These are phyloP conservation scores for Manduca sexta DNA, from an alignment of 1,140 invertebrate genomes.

Conservation along the genomic window DNA sequence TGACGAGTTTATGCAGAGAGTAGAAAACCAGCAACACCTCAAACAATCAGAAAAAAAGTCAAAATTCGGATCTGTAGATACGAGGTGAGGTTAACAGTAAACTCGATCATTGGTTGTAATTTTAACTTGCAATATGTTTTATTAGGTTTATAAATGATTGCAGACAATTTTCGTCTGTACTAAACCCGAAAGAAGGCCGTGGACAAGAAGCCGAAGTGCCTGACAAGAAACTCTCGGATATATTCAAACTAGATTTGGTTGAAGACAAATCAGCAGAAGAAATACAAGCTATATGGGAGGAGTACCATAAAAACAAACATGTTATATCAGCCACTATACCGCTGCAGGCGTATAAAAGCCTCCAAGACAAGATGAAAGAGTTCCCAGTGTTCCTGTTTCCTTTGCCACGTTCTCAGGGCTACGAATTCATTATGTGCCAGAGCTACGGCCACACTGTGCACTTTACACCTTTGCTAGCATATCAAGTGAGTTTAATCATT, in stretches of 20 bases:
- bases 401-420: constrained; percentile 86
- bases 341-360: constrained; percentile 73
- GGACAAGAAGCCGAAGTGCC: constrained; percentile 40
- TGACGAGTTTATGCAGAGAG: constrained; percentile 81
- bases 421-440: constrained; percentile 91
- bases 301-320: constrained; percentile 87
- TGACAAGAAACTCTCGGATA: constrained; percentile 77
- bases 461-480: constrained; percentile 90
- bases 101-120: not conserved
- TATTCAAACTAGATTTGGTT: constrained; percentile 88
- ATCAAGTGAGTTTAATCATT: constrained; percentile 76
- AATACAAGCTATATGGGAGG: constrained; percentile 85
- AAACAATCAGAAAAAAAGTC: constrained; percentile 51
- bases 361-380: constrained; percentile 74
- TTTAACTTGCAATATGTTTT: not conserved
- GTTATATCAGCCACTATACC: constrained; percentile 82
- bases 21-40: constrained; percentile 75
- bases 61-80: constrained; percentile 50
- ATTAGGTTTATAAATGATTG: constrained; percentile 15
- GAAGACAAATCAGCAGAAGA: constrained; percentile 82
- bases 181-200: constrained; percentile 71
- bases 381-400: constrained; percentile 87
- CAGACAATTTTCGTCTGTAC: constrained; percentile 72
- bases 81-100: constrained; percentile 28
- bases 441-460: constrained; percentile 83